Evolutionary conservation across 2,797 vertebrate genomes (phyloP).

Genomic region (Enteromius paludinosus): DNA sequence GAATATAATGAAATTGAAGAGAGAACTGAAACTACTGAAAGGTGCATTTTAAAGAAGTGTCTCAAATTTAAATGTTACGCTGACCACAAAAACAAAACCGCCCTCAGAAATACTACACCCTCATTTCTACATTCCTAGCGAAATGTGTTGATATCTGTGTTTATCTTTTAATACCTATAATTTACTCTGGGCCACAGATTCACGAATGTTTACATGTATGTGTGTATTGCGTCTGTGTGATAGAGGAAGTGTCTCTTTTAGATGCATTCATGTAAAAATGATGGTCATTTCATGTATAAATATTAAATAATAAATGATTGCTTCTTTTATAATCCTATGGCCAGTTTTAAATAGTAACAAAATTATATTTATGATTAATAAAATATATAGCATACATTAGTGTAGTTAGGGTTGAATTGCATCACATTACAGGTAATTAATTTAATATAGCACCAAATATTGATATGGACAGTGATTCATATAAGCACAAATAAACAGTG

Average conservation of each 20-base stretch:
- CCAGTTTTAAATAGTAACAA: not conserved
- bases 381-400: not conserved
- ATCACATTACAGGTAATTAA: not conserved
- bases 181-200: not conserved
- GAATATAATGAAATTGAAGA: not conserved
- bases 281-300: not conserved
- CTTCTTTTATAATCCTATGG: conserved; percentile 3
- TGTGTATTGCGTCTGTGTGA: conserved; percentile 13
- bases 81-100: conserved; percentile 12
- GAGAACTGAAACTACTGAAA: conserved; percentile 34
- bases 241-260: not conserved
- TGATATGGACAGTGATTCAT: not conserved
- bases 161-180: not conserved
- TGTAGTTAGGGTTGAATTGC: not conserved
- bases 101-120: not conserved
- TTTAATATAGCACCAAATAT: not conserved
- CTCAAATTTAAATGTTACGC: not conserved
- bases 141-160: not conserved
- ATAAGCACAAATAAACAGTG: not conserved
- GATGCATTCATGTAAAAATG: not conserved
- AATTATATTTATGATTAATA: not conserved
- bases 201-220: conserved; percentile 3
- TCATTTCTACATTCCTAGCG: not conserved
- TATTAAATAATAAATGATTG: not conserved
- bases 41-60: not conserved